Evolutionary conservation across 2,888 invertebrate genomes (phyloP), one percentile per base, ranked within the genome.

Genomic region (Leptodirus hochenwartii): DNA sequence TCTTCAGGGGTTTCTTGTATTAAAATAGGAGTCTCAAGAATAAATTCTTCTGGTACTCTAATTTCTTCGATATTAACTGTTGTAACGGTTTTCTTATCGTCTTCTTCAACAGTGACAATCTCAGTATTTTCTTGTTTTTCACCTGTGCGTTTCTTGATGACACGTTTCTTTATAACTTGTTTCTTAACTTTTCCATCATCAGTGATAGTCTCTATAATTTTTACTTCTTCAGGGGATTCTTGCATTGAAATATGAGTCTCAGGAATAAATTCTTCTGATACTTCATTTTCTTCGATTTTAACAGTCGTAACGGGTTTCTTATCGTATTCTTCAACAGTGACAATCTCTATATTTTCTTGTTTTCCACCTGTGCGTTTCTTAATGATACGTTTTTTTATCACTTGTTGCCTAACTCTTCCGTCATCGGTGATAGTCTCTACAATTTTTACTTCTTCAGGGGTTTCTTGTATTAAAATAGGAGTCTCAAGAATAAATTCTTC

Each of bases 71-170:
- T 34, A 4, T 39, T 41, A 4, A 52, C 45, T 5, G 48, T 48
- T 1, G 43, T 47, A 8, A 5, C 5, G 45, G 44, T 47, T 40
- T 44, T 34, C 37, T 47, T 38, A 13, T 45, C 43, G 33, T 49
- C 54, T 36, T 51, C 45, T 37, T 49, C 49, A 20, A 54, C 43
- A 5, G 57, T 58, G 22, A 47, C 42, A 17, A 59, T 56, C 47
- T 55, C 53, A 1, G 54, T 58, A 5, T 54, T 46, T 44, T 44
- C 41, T 22, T 51, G 22, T 40, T 42, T 35, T 11, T 45, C 34
- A 34, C 47, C 46, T 29, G 36, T 39, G 8, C 46, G 39, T 16
- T 30, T 32, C 27, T 38, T 43, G 3, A 37, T 33, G 8, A 5
- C 5, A 45, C 44, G 5, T 39, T 41, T 3, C 53, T 50, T n/a